Conservation (phyloP, 2,797 vertebrate genomes). For the Buceros bicornis region DNA sequence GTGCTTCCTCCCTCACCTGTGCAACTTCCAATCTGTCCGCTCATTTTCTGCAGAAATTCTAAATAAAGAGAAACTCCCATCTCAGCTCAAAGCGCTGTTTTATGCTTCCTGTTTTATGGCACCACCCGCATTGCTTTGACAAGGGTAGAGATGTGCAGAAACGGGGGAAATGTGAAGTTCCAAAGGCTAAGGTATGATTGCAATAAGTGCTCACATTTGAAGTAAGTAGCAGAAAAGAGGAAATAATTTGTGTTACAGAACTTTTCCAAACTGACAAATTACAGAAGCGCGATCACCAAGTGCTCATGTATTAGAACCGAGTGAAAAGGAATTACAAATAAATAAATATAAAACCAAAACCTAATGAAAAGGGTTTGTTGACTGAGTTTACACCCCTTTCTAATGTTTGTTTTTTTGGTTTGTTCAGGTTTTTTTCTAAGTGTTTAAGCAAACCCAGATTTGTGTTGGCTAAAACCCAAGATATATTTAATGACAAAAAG, state of each 20-base stretch:
- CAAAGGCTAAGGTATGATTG: neutral
- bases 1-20: neutral
- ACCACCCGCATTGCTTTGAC: neutral
- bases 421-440: neutral
- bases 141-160: neutral
- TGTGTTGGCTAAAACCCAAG: neutral
- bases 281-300: neutral
- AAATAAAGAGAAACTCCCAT: neutral
- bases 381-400: neutral
- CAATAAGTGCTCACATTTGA: neutral
- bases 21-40: neutral
- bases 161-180: neutral
- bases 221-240: neutral
- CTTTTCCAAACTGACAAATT: neutral
- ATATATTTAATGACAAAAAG: neutral
- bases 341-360: neutral
- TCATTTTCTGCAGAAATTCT: neutral
- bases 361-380: neutral
- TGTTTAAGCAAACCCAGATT: neutral
- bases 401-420: neutral
- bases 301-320: neutral
- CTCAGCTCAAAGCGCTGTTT: neutral
- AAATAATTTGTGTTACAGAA: neutral
- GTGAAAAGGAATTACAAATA: neutral
- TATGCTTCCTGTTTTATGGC: neutral